Percentiles rank a stretch among this genome's conserved stretches.
These are phyloP conservation scores for Elysia chlorotica DNA, from an alignment of 1,140 invertebrate species.

Conservation along the genomic window DNA sequence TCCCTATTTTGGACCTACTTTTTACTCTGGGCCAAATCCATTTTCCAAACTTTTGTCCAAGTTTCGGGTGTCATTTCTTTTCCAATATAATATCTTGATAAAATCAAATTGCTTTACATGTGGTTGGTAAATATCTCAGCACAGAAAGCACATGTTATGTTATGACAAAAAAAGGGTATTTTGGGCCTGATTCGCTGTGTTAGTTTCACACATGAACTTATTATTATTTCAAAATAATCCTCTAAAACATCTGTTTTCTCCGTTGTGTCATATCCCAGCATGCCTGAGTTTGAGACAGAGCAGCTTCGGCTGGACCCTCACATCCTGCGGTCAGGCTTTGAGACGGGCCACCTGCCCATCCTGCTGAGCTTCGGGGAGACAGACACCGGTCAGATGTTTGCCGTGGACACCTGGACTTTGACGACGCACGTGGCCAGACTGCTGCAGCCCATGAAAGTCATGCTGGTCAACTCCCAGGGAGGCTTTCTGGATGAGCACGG, in stretches of 20 bases:
- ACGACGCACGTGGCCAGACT: neutral
- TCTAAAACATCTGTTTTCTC: neutral
- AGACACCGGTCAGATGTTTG: neutral
- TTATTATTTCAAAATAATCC: no score
- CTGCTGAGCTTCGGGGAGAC: constrained; percentile 1
- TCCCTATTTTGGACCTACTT: no score
- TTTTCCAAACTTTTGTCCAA: no score
- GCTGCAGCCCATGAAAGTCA: constrained; percentile 8
- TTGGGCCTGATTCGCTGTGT: no score
- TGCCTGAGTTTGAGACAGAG: neutral
- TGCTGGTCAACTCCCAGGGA: neutral
- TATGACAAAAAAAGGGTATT: no score
- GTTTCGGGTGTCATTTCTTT: no score
- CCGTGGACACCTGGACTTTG: neutral
- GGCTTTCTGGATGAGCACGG: constrained; percentile 6
- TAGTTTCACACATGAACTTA: no score
- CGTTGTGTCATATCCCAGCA: neutral
- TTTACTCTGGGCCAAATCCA: no score
- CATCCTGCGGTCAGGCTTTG: neutral
- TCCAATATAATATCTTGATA: no score
- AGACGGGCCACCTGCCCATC: constrained; percentile 1
- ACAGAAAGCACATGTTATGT: no score
- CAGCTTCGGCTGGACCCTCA: neutral
- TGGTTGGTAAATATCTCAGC: no score
- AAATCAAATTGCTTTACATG: no score